Percentiles rank a stretch among this genome's conserved stretches.
phyloP scores from a whole-genome alignment of 2,113 vertebrate species.

The Rallus limicola region DNA sequence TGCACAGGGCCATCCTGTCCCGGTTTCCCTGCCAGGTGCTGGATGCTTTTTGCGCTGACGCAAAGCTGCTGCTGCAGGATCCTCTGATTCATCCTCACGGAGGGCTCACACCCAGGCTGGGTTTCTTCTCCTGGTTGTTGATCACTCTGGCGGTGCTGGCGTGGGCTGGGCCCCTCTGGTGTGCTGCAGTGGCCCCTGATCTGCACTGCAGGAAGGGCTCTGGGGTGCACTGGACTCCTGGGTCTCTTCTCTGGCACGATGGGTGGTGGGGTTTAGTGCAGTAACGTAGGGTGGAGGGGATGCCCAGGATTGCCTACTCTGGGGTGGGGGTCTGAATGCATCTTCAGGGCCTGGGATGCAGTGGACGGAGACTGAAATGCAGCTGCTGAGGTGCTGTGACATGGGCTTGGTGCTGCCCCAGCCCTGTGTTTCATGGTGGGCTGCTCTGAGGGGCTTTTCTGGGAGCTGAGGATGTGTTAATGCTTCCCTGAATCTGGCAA shows the following conservation, averaged over 20 bases:
- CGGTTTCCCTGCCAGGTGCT: neutral
- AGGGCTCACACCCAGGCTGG: conserved; percentile 13
- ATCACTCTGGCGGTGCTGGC: fast-evolving
- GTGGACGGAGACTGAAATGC: neutral
- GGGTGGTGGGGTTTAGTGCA: neutral
- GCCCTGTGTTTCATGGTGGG: neutral
- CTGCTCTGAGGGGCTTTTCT: neutral
- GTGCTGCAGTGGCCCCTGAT: fast-evolving
- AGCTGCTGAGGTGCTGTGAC: neutral
- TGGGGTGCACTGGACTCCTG: neutral
- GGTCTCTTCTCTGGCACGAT: fast-evolving
- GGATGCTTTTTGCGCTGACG: neutral
- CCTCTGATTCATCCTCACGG: conserved; percentile 12
- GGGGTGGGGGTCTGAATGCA: neutral
- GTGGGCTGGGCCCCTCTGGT: neutral
- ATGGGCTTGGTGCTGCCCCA: neutral
- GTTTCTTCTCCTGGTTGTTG: neutral
- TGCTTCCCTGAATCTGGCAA: fast-evolving
- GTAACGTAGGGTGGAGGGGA: neutral
- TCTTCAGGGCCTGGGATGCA: neutral
- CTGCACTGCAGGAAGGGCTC: fast-evolving
- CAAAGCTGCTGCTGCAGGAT: neutral
- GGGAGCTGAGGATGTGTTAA: neutral
- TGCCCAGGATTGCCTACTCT: neutral
- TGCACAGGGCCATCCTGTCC: neutral